phyloP scores from a whole-genome alignment of 2,888 invertebrate genomes.

The Ormyrus pomaceus region DNA sequence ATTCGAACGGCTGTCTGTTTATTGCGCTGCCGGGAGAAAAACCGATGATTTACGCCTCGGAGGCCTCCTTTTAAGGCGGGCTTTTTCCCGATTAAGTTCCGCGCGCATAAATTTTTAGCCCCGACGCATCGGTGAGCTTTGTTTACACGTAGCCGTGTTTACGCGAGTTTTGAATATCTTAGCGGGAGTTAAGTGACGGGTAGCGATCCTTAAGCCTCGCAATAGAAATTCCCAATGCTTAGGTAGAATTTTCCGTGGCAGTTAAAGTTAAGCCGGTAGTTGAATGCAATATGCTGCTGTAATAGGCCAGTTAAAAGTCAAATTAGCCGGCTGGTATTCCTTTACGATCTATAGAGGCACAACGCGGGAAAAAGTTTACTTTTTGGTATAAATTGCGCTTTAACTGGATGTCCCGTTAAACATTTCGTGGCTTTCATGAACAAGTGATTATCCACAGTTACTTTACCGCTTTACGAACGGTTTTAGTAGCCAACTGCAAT shows the following conservation, averaged over 20 bases:
- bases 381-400: background rate
- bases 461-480: too few relatives aligned
- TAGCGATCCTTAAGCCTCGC: too few relatives aligned
- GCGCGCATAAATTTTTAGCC: too few relatives aligned
- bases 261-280: background rate
- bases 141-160: background rate
- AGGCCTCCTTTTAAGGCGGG: too few relatives aligned
- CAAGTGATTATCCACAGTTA: too few relatives aligned
- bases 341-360: background rate
- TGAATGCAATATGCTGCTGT: slow-evolving; percentile 7
- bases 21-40: background rate
- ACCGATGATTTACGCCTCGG: background rate
- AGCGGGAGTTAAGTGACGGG: too few relatives aligned
- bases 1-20: background rate
- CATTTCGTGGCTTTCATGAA: too few relatives aligned
- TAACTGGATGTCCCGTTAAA: too few relatives aligned
- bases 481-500: too few relatives aligned
- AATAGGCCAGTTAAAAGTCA: slow-evolving; percentile 19
- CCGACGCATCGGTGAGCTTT: background rate
- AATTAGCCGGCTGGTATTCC: slow-evolving; percentile 15
- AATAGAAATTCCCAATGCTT: too few relatives aligned
- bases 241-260: background rate
- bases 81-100: too few relatives aligned
- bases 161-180: too few relatives aligned
- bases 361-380: background rate